These are phyloP conservation scores for Pantherophis alleghaniensis DNA, from an alignment of 2,797 vertebrate species.

Conservation along the genomic window DNA sequence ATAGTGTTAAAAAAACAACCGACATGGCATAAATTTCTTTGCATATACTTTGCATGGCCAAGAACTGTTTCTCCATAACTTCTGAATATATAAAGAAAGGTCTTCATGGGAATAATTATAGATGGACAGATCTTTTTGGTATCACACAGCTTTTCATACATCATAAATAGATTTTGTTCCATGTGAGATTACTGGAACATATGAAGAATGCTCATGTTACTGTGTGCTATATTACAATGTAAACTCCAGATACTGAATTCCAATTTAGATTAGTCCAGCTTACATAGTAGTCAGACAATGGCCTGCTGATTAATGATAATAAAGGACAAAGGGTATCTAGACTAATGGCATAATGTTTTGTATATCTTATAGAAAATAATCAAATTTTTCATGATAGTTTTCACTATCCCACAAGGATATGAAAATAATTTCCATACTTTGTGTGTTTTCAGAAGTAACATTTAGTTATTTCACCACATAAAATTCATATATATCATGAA, in stretches of 20 bases:
- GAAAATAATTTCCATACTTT: background rate
- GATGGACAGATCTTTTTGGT: background rate
- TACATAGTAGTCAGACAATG: background rate
- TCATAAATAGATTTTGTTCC: background rate
- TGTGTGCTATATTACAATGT: background rate
- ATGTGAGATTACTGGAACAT: background rate
- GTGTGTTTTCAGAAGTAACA: background rate
- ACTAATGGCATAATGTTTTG: background rate
- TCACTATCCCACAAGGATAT: background rate
- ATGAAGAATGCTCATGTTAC: background rate
- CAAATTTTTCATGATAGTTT: background rate
- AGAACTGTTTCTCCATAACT: background rate
- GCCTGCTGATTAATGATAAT: background rate
- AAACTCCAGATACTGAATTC: background rate
- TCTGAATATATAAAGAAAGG: background rate
- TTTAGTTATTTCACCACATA: background rate
- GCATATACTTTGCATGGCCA: background rate
- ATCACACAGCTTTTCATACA: background rate
- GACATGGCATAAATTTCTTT: background rate
- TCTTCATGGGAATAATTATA: background rate
- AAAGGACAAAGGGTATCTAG: background rate
- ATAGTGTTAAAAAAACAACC: background rate
- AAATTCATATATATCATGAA: background rate
- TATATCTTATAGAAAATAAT: background rate
- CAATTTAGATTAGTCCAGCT: background rate